phyloP scores from a whole-genome alignment of 2,888 invertebrate species.

The Orthosia incerta region DNA sequence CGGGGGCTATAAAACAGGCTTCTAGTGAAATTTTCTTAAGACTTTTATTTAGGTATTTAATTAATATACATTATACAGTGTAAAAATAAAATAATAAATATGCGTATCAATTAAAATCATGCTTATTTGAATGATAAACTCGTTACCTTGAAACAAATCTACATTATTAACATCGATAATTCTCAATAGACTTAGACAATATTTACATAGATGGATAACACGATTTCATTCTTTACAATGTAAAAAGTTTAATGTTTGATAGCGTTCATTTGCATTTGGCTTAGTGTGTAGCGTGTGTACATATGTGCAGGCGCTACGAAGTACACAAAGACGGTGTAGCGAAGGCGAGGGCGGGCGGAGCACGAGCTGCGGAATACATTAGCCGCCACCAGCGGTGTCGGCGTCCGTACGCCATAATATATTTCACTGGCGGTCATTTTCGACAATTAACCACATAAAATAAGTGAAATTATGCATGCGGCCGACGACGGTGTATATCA shows the following conservation, averaged over 20 bases:
- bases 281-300: constrained; percentile 61
- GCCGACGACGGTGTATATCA: constrained; percentile 91
- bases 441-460: constrained; percentile 91
- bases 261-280: constrained; percentile 66
- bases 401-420: constrained; percentile 87
- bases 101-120: constrained; percentile 13
- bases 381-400: constrained; percentile 84
- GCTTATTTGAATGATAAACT: constrained; percentile 24
- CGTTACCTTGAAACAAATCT: constrained; percentile 18
- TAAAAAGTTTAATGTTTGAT: constrained; percentile 27
- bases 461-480: constrained; percentile 91
- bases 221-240: constrained; percentile 7
- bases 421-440: constrained; percentile 91
- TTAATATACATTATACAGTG: neutral
- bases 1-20: neutral
- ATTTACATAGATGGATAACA: neutral
- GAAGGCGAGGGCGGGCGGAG: constrained; percentile 84
- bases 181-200: neutral
- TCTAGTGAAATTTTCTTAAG: neutral
- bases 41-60: neutral
- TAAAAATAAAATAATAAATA: neutral
- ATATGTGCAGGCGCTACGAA: constrained; percentile 56
- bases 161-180: neutral
- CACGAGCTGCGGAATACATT: constrained; percentile 88
- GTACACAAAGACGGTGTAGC: constrained; percentile 79